A percentile compares a stretch with the other conserved stretches of the same genome.
Evolutionary conservation across 2,888 invertebrate genomes (phyloP).

Genomic region (Melieria omissa): DNA sequence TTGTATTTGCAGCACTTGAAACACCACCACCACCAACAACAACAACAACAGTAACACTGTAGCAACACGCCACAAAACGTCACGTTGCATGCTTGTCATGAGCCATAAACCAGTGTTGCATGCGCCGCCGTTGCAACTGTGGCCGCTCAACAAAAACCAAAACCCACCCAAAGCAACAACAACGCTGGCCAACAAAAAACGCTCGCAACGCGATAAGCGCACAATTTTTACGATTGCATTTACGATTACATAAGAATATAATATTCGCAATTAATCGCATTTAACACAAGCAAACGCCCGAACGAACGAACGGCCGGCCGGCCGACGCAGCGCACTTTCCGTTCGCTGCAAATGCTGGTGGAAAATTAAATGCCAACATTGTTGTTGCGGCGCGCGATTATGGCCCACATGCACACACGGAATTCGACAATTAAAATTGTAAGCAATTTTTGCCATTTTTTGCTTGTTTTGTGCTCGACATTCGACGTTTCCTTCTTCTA

Average conservation of each 20-base stretch:
- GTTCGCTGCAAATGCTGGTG: slow-evolving; percentile 6
- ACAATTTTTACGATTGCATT: slow-evolving; percentile 30
- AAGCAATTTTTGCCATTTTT: slow-evolving; percentile 4
- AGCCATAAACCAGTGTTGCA: slow-evolving; percentile 31
- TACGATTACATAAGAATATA: slow-evolving; percentile 41
- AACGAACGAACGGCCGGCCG: not conserved
- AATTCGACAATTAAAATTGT: slow-evolving; percentile 25
- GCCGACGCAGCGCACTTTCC: not conserved
- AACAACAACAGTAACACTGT: not conserved
- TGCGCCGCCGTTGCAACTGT: slow-evolving; percentile 10
- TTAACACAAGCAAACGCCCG: slow-evolving; percentile 39
- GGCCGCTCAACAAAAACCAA: not conserved
- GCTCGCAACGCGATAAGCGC: slow-evolving; percentile 21
- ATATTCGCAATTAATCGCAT: slow-evolving; percentile 45
- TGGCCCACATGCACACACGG: slow-evolving; percentile 9
- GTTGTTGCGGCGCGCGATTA: not conserved
- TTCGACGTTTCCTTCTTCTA: not conserved
- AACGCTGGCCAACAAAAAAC: not conserved
- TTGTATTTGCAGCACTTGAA: not conserved
- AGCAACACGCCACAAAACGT: slow-evolving; percentile 7
- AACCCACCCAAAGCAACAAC: slow-evolving; percentile 11
- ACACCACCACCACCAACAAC: not conserved
- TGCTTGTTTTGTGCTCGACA: not conserved
- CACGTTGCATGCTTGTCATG: slow-evolving; percentile 31
- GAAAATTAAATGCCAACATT: not conserved